Base-by-base conservation (phyloP, 2,797 vertebrate genomes). In the Chiroxiphia lanceolata region DNA sequence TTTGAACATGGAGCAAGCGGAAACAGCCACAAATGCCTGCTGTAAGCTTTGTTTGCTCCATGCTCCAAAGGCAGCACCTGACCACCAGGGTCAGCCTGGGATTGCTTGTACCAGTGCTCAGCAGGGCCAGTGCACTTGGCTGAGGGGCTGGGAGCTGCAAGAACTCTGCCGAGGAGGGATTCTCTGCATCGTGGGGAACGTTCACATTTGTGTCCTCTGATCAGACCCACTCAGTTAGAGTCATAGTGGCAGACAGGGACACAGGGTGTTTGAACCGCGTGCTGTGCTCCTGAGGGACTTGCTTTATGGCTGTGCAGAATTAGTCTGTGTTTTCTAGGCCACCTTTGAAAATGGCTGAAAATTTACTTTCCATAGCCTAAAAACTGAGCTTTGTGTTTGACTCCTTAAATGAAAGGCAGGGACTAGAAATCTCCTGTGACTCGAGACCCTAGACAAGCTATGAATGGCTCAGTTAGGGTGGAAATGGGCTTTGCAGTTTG, bases 311-410 rank as follows among this genome's bases (percentile, higher is more conserved):
- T 94, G 7, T 71, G 82, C 76, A 86, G 89, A 92, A 93, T 95
- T 95, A 91, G 63, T 67, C 80, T 76, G 33, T 85, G 50, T 76
- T 97, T 95, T 96, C 87, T 94, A 94, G 95, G 94, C 84, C 95
- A 82, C 56, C 76, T 93, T 53, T 83, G 75, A 83, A 92, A 90
- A 85, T 0, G 1, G 38, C 51, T 81, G 57, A 78, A 90, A 88
- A 92, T 94, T 95, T 83, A 19, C 89, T 94, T 91, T 94, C 76
- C 18, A 0, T 81, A 87, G 84, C 91, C 87, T 94, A 68, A 95
- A 96, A 88, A 80, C 91, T 42, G 65, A 91, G 57, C 57, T 60
- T 60, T 82, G 27, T 70, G 16, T 75, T 93, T 90, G 79, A 23
- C 40, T 96, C 21, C 67, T 68, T 45, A 86, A 85, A 63, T 77